Conservation (phyloP, 2,888 invertebrate genomes). For the Odontocerum albicorne region DNA sequence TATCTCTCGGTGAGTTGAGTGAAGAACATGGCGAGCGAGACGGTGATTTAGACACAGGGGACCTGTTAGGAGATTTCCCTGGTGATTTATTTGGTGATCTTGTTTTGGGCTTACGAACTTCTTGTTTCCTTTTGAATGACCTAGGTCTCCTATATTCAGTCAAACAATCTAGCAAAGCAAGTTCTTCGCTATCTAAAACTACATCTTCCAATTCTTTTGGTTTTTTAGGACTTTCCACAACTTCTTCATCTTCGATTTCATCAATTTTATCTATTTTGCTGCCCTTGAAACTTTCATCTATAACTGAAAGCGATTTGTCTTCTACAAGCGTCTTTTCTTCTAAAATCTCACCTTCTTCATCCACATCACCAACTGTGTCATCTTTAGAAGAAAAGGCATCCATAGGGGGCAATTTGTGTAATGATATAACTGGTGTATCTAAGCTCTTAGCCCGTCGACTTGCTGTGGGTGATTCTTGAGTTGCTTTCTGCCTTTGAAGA, state of each 20-base stretch:
- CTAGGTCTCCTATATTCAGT: slow-evolving; percentile 54
- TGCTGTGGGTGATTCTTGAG: slow-evolving; percentile 71
- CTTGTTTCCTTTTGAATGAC: slow-evolving; percentile 55
- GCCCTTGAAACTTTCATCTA: slow-evolving; percentile 13
- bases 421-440: slow-evolving; percentile 80
- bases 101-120: slow-evolving; percentile 45
- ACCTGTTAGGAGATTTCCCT: slow-evolving; percentile 51
- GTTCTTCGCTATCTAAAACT: slow-evolving; percentile 61
- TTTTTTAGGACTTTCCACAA: slow-evolving; percentile 40
- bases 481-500: slow-evolving; percentile 74
- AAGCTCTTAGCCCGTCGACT: slow-evolving; percentile 81
- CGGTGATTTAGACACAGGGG: slow-evolving; percentile 56
- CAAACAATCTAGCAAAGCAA: slow-evolving; percentile 58
- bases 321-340: slow-evolving; percentile 61
- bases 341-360: slow-evolving; percentile 65
- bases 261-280: slow-evolving; percentile 46
- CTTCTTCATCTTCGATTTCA: slow-evolving; percentile 59
- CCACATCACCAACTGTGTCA: slow-evolving; percentile 79
- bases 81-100: slow-evolving; percentile 50
- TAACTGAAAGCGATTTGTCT: slow-evolving; percentile 43
- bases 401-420: slow-evolving; percentile 77
- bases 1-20: slow-evolving; percentile 55
- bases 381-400: slow-evolving; percentile 89
- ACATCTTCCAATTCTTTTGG: slow-evolving; percentile 50
- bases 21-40: slow-evolving; percentile 58